Evolutionary conservation across 2,797 vertebrate genomes (phyloP).

Genomic region (Phataginus tricuspis): DNA sequence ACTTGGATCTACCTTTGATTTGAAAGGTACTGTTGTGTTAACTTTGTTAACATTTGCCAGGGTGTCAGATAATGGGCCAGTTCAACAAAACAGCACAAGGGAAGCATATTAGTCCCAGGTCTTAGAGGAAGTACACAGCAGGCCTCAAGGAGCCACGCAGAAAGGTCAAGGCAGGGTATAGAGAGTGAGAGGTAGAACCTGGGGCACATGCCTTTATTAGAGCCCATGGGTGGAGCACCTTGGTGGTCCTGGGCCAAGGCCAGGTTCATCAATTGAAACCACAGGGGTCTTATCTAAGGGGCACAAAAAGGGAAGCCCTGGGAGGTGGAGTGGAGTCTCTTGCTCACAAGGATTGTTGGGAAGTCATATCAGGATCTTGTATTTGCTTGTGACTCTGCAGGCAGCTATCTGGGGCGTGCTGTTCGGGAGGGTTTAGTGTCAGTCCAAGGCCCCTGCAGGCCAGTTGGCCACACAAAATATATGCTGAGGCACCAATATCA

Average conservation of each 20-base stretch:
- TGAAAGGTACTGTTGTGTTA: neutral
- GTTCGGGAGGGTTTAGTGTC: neutral
- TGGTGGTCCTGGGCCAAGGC: neutral
- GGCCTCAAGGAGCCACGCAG: too few relatives aligned
- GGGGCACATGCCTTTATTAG: neutral
- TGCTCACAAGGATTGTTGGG: neutral
- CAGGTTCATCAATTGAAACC: neutral
- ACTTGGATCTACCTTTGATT: neutral
- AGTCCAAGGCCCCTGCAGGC: neutral
- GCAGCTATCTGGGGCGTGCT: neutral
- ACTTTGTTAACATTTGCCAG: neutral
- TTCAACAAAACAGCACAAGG: neutral
- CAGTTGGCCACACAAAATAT: neutral
- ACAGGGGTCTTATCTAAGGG: neutral
- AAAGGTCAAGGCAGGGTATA: neutral
- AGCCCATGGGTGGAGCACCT: neutral
- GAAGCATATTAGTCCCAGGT: neutral
- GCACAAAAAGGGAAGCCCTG: neutral
- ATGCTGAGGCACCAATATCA: neutral
- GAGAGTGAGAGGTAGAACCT: neutral
- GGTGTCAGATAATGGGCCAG: neutral
- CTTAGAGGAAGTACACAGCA: neutral
- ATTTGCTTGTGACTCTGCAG: neutral
- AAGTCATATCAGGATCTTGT: neutral
- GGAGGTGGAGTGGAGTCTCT: neutral